These are phyloP conservation scores for Haemorhous mexicanus DNA, from an alignment of 2,113 vertebrate species.

Conservation along the genomic window DNA sequence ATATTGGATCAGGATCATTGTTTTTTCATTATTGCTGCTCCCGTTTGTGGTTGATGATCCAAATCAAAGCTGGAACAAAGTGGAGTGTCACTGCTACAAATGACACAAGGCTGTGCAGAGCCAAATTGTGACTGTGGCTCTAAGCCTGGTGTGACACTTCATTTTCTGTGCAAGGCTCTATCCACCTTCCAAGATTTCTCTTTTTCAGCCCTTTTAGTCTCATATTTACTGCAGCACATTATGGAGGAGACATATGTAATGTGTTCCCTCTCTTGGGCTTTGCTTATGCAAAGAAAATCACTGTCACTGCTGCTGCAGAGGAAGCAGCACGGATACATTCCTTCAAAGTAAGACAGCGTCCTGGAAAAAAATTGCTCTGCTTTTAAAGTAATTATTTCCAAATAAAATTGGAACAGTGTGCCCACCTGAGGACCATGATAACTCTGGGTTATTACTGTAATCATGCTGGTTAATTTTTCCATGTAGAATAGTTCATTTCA, in stretches of 20 bases:
- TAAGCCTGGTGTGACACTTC: background rate
- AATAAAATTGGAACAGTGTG: constrained; percentile 4
- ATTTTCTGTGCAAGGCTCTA: background rate
- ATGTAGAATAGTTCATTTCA: background rate
- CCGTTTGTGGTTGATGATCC: background rate
- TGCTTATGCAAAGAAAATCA: constrained; percentile 10
- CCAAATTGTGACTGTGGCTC: background rate
- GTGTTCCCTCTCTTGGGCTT: constrained; percentile 37
- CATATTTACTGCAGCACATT: constrained; percentile 1
- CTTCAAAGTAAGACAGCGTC: background rate
- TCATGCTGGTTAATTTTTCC: constrained; percentile 35
- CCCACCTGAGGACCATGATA: constrained; percentile 29
- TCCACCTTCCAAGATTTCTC: background rate
- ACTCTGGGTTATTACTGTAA: constrained; percentile 12
- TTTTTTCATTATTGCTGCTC: background rate
- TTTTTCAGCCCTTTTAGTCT: background rate
- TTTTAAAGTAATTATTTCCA: constrained; percentile 42
- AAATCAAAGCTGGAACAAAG: background rate
- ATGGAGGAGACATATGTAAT: constrained; percentile 22
- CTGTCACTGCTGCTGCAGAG: background rate
- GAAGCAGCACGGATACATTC: fast-evolving
- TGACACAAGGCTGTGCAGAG: background rate
- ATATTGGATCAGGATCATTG: background rate
- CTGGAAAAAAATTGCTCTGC: constrained; percentile 25
- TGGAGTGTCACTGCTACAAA: background rate